These are phyloP conservation scores for Caretta caretta DNA, from an alignment of 2,113 vertebrate species.

Conservation along the genomic window DNA sequence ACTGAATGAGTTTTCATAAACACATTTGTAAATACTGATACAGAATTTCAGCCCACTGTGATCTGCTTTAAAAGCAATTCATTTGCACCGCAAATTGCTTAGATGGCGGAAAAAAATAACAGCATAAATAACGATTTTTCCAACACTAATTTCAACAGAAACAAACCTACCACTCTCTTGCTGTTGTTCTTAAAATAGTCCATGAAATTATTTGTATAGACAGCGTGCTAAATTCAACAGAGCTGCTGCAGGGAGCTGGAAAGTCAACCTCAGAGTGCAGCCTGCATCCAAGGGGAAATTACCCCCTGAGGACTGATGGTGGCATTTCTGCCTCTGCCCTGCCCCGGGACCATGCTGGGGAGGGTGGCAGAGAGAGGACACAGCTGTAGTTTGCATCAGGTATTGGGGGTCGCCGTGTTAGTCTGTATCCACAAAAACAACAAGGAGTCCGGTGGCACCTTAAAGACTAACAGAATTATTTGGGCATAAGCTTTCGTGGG, in stretches of 20 bases:
- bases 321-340: not conserved
- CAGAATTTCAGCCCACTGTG: constrained; percentile 63
- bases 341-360: not conserved
- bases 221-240: not conserved
- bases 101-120: constrained; percentile 33
- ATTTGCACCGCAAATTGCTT: constrained; percentile 57
- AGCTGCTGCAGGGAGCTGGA: not conserved
- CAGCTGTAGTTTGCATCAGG: not conserved
- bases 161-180: constrained; percentile 19
- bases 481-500: no score
- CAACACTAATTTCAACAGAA: constrained; percentile 42
- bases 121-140: constrained; percentile 58
- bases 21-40: constrained; percentile 78
- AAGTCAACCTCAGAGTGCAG: not conserved
- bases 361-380: not conserved
- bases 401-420: no score
- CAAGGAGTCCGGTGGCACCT: no score
- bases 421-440: no score
- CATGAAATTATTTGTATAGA: not conserved
- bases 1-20: constrained; percentile 74
- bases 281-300: not conserved
- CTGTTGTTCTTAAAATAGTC: not conserved
- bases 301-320: not conserved
- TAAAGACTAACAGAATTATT: no score
- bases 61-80: constrained; percentile 72